Evolutionary conservation across 2,797 vertebrate species (phyloP).

Genomic region (Austrolebias charrua): DNA sequence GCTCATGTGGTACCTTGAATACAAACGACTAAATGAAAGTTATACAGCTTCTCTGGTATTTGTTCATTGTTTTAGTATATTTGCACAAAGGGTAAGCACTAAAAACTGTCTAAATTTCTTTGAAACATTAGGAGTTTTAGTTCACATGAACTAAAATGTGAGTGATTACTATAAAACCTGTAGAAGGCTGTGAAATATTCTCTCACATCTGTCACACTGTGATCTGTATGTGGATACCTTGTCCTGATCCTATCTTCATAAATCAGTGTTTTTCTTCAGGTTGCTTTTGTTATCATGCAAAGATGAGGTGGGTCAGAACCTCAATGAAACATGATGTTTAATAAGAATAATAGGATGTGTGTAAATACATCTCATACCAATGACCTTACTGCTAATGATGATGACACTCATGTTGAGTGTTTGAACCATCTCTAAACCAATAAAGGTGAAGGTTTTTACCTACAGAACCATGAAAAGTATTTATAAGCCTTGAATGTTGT

Average conservation of each 20-base stretch:
- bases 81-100: neutral
- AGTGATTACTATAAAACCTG: neutral
- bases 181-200: neutral
- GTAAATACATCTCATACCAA: conserved; percentile 15
- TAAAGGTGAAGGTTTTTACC: too few relatives aligned
- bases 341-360: neutral
- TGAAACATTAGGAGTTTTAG: conserved; percentile 1
- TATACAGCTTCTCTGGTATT: neutral
- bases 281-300: neutral
- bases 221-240: conserved; percentile 24
- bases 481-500: too few relatives aligned
- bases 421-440: too few relatives aligned
- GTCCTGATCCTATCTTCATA: neutral
- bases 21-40: neutral
- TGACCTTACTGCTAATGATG: neutral
- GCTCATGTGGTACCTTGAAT: conserved; percentile 21
- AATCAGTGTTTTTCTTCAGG: neutral
- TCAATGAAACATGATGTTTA: neutral
- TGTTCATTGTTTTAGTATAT: neutral
- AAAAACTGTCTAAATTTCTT: neutral
- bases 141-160: conserved; percentile 1
- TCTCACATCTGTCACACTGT: conserved; percentile 19
- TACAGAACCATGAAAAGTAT: too few relatives aligned
- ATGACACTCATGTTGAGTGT: neutral
- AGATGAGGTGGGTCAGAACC: conserved; percentile 10